Conservation (phyloP, 2,888 invertebrate species). For the Polyploca ridens region DNA sequence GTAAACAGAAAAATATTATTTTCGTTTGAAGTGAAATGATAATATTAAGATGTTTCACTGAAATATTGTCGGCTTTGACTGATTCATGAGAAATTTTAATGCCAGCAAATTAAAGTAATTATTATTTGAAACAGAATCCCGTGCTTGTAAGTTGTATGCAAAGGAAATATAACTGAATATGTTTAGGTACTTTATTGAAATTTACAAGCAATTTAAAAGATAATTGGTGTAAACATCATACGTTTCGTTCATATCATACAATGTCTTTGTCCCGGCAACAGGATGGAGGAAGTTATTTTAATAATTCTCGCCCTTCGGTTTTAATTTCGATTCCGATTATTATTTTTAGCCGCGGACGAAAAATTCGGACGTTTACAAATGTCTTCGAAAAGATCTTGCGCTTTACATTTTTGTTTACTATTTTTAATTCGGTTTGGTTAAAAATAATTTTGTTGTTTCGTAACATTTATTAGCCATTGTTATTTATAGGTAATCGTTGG, state of each 20-base stretch:
- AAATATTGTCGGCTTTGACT: constrained; percentile 7
- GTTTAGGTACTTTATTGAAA: constrained; percentile 34
- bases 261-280: constrained; percentile 65
- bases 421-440: not conserved
- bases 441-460: not conserved
- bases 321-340: constrained; percentile 53
- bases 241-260: constrained; percentile 40
- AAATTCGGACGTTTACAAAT: constrained; percentile 36
- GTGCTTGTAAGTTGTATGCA: not conserved
- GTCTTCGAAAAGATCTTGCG: constrained; percentile 7
- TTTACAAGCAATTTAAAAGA: constrained; percentile 41
- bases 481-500: too few species aligned
- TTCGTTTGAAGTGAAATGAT: not conserved
- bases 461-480: not conserved
- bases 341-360: constrained; percentile 45
- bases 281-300: constrained; percentile 60
- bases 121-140: constrained; percentile 8
- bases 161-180: constrained; percentile 22
- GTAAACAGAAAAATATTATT: not conserved
- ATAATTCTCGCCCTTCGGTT: constrained; percentile 55
- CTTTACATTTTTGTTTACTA: not conserved
- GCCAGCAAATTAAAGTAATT: constrained; percentile 3
- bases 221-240: constrained; percentile 47
- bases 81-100: constrained; percentile 8
- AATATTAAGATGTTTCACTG: not conserved